phyloP scores from a whole-genome alignment of 2,888 invertebrate species.

The Buathra laborator region DNA sequence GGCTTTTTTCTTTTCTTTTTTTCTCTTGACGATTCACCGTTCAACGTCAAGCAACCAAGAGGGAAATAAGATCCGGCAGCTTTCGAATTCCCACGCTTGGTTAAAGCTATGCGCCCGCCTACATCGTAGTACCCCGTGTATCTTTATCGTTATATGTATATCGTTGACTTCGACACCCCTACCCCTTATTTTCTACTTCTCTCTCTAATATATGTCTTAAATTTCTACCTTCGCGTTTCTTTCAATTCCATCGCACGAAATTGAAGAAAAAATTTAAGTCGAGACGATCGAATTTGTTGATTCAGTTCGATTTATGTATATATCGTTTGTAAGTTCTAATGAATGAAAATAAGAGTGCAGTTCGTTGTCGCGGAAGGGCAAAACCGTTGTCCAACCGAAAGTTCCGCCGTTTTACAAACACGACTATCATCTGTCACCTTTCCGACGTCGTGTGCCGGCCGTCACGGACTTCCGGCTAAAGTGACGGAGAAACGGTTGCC shows the following conservation, averaged over 20 bases:
- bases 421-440: constrained; percentile 19
- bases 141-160: background rate
- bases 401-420: background rate
- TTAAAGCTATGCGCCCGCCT: constrained; percentile 27
- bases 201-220: background rate
- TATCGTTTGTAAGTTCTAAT: background rate
- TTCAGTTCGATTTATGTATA: background rate
- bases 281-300: too few relatives aligned
- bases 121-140: background rate
- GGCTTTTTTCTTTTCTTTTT: background rate
- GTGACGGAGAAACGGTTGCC: constrained; percentile 52
- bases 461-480: constrained; percentile 36
- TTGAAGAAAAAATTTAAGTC: too few relatives aligned
- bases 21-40: constrained; percentile 19
- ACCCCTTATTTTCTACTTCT: constrained; percentile 18
- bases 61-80: constrained; percentile 62
- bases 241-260: background rate
- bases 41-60: constrained; percentile 51
- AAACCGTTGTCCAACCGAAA: background rate
- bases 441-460: background rate
- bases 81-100: constrained; percentile 59
- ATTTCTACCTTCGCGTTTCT: background rate
- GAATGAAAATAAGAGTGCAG: background rate
- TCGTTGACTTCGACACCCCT: constrained; percentile 37
- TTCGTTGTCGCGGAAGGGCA: background rate